Evolutionary conservation across 2,113 vertebrate species (phyloP), one percentile per base, ranked within the genome.

Genomic region (Cyprinodon brontotheroides): DNA sequence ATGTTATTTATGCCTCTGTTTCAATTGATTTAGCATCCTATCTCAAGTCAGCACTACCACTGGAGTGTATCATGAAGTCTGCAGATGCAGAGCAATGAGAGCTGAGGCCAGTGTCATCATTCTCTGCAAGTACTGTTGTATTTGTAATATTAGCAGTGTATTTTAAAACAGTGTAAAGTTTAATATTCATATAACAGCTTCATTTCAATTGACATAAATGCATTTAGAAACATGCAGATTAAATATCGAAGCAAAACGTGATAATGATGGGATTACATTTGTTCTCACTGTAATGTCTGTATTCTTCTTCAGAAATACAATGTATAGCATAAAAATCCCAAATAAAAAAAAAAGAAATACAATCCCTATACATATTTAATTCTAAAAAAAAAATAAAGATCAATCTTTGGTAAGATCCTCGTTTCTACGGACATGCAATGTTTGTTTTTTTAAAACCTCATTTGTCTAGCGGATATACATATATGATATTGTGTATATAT

Each of bases 31-130:
- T 82, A 85, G 72, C 74, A 74, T 76, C 73, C 78, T 59, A 43
- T 78, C 78, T 74, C 6, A 60, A 75, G 86, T 87, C 86, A 90
- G 81, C 81, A 75, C 68, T 83, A 81, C 87, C 53, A 61, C 73
- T n/a, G 17, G 40, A 57, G 43, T 39, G 9, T 53, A 70, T 82
- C 68, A 29, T 65, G 53, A 70, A 83, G 60, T 59, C 66, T 68
- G 70, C 60, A 68, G 47, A 74, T 62, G 45, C 37, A 50, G 47
- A 75, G 20, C 12, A 39, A 20, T n/a, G 47, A 80, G 62, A 77
- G 41, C 15, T 45, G 48, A 69, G 77, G 48, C 41, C 37, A 65
- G 29, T 65, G 61, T 3, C 39, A 39, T 57, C 50, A n/a, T 57
- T 20, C n/a, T 57, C 50, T n/a, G 50, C 50, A 57, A 57, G 50